A percentile compares a stretch with the other conserved stretches of the same genome.
Conservation (phyloP, 2,888 invertebrate species). For the Limnephilus auricula region DNA sequence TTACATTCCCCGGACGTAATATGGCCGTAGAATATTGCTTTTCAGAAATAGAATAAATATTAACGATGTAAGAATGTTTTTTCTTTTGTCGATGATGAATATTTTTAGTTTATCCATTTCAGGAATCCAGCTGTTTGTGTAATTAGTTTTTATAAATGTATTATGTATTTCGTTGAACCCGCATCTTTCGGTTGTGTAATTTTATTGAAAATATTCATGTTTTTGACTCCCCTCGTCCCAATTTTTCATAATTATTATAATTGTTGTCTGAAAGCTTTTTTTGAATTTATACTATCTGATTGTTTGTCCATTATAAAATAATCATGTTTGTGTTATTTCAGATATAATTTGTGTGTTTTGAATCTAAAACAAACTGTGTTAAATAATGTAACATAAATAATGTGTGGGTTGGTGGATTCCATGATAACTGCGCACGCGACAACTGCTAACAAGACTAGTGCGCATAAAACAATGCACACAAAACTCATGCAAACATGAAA, state of each 20-base stretch:
- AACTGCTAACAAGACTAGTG: not conserved
- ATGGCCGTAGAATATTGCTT: constrained; percentile 20
- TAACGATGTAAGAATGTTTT: not conserved
- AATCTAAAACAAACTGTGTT: not conserved
- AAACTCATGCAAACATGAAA: not conserved
- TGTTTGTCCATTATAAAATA: constrained; percentile 37
- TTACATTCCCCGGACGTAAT: not conserved
- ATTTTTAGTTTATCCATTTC: constrained; percentile 1
- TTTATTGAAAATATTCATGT: not conserved
- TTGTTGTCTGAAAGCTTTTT: constrained; percentile 43
- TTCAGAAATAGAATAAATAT: constrained; percentile 2
- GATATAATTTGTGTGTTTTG: constrained; percentile 29
- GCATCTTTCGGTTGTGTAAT: constrained; percentile 23
- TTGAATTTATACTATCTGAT: constrained; percentile 22
- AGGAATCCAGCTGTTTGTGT: constrained; percentile 9
- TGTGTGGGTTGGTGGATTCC: constrained; percentile 13
- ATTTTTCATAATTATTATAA: constrained; percentile 14
- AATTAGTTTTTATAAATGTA: constrained; percentile 14
- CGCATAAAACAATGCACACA: not conserved
- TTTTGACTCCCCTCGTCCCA: constrained; percentile 11
- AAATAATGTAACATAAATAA: constrained; percentile 11
- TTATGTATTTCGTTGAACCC: constrained; percentile 14
- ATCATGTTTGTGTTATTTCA: constrained; percentile 47
- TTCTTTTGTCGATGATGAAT: constrained; percentile 19
- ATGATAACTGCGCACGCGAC: not conserved